Percentiles rank a stretch among this genome's conserved stretches.
phyloP scores from a whole-genome alignment of 2,797 vertebrate species.

The Pogoniulus pusillus region DNA sequence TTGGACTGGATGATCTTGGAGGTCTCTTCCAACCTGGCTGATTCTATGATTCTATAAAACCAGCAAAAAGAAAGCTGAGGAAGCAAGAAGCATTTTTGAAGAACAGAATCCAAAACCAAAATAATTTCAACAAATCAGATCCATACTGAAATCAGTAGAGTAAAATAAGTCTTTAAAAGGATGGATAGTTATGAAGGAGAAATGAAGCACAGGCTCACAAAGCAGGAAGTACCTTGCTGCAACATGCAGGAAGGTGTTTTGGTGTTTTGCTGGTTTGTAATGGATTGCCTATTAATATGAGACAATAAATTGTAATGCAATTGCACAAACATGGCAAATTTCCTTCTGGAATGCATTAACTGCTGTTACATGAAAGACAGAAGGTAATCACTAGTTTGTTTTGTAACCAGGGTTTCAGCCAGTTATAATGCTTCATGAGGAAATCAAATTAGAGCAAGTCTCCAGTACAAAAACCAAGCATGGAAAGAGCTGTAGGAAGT shows the following conservation, averaged over 20 bases:
- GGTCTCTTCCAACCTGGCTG: too few species aligned
- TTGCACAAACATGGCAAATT: neutral
- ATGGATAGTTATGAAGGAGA: neutral
- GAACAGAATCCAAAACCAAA: neutral
- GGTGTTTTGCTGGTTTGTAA: neutral
- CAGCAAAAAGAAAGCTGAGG: neutral
- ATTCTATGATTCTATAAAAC: too few species aligned
- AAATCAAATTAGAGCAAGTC: neutral
- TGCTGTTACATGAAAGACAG: neutral
- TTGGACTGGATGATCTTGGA: too few species aligned
- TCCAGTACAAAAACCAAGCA: neutral
- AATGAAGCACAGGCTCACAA: neutral
- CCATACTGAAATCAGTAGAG: neutral
- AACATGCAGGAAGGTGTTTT: neutral
- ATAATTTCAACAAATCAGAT: neutral
- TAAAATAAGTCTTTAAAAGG: neutral
- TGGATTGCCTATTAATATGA: neutral
- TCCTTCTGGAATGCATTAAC: neutral
- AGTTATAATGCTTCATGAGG: neutral
- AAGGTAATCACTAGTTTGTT: neutral
- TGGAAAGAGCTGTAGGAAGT: neutral
- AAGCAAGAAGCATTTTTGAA: neutral
- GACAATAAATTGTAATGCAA: neutral
- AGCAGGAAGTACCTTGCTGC: neutral
- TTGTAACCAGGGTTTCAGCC: neutral